Evolutionary conservation across 2,113 vertebrate genomes (phyloP), one percentile per base, ranked within the genome.

Genomic region (Ahaetulla prasina): DNA sequence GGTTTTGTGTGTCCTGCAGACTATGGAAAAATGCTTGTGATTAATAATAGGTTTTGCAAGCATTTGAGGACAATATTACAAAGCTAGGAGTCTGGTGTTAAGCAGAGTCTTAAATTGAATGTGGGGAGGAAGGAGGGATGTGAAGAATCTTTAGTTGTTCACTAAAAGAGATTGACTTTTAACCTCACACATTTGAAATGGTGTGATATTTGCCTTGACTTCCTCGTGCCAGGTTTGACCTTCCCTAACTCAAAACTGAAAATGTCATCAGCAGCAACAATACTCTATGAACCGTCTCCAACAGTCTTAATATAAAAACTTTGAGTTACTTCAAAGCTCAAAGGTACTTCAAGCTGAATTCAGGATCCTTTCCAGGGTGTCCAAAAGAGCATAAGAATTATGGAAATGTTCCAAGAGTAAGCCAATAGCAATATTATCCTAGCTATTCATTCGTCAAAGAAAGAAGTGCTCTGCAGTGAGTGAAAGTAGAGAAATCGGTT

Each of bases 11-110:
- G 74, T 25, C 88, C 68, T 89, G 23, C 4, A 45, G 74, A 89
- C 35, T 47, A 16, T 3, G 4, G 20, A 35, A 11, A 92, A 74
- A 88, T 43, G 22, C 49, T 35, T 39, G 3, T 53, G 87, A 54
- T 92, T 54, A 92, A 92, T n/a, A 57, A 86, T 80, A 45, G 63
- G 45, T 45, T 88, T 92, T 92, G 57, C 12, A 74, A 88, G 30
- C n/a, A 50, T 74, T 55, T 89, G 39, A 80, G 16, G 22, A 54
- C 89, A 54, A 25, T 27, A 7, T 54, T 54, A 43, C 68, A 90
- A 80, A 45, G 50, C 27, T 80, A 35, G 74, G 39, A 80, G 10
- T 45, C 18, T 39, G 4, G 49, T 54, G 27, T 55, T 22, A 84
- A 89, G 20, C 49, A 80, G 60, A 50, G 25, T 53, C 60, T 92